phyloP scores from a whole-genome alignment of 2,888 invertebrate genomes.

The Cistogaster globosa region DNA sequence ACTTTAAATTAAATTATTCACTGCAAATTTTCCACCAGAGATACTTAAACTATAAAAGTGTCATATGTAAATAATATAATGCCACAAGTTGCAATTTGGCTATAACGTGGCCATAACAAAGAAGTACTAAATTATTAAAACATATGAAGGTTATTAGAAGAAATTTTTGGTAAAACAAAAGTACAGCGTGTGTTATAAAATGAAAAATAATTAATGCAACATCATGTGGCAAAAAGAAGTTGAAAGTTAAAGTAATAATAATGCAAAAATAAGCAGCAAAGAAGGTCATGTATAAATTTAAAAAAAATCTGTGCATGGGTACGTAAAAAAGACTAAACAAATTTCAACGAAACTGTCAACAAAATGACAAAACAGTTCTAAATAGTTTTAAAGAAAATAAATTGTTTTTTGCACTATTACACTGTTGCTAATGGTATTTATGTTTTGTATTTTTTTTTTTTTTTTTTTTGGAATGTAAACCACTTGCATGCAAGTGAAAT shows the following conservation, averaged over 20 bases:
- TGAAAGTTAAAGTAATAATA: neutral
- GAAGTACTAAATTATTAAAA: slow-evolving; percentile 28
- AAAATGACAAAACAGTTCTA: no score
- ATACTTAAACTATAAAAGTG: slow-evolving; percentile 64
- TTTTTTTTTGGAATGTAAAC: no score
- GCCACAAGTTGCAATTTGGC: slow-evolving; percentile 35
- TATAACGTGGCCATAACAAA: neutral
- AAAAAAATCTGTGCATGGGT: no score
- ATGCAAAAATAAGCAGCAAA: no score
- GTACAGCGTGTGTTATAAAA: neutral
- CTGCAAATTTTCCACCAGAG: slow-evolving; percentile 63
- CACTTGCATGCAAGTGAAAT: no score
- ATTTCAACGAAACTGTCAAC: no score
- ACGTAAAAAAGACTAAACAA: no score
- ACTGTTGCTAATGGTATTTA: no score
- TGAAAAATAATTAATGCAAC: slow-evolving; percentile 8
- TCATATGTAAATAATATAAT: slow-evolving; percentile 60
- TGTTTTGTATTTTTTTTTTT: no score
- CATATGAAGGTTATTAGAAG: slow-evolving; percentile 49
- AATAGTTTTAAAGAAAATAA: no score
- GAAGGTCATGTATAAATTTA: no score
- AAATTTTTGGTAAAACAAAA: neutral
- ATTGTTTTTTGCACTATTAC: no score
- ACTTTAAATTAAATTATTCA: slow-evolving; percentile 59
- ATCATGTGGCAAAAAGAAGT: neutral